phyloP scores from a whole-genome alignment of 2,888 invertebrate species.

The Arge pagana region DNA sequence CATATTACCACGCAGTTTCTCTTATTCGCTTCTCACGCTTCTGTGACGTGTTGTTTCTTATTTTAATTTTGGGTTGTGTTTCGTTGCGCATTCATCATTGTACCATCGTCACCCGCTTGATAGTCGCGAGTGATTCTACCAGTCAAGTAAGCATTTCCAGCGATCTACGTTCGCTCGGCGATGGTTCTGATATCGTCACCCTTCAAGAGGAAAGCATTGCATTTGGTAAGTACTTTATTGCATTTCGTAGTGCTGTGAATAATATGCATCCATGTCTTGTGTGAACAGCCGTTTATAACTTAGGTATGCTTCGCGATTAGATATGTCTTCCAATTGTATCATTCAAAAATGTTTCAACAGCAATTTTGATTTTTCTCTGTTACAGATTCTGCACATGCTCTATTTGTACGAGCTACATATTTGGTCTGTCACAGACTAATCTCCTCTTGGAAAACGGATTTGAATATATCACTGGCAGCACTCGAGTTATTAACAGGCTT shows the following conservation, averaged over 20 bases:
- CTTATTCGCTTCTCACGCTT: constrained; percentile 34
- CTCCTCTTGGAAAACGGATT: constrained; percentile 94
- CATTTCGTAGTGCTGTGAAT: too few relatives aligned
- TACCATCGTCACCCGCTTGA: constrained; percentile 48
- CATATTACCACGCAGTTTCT: constrained; percentile 5
- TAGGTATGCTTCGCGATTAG: constrained; percentile 3
- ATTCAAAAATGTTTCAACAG: background rate
- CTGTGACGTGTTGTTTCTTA: constrained; percentile 32
- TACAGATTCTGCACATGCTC: constrained; percentile 81
- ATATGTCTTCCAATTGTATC: background rate
- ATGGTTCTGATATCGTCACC: constrained; percentile 54
- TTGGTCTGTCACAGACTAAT: constrained; percentile 93
- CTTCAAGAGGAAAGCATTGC: constrained; percentile 56
- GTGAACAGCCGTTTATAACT: constrained; percentile 15
- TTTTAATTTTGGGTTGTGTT: constrained; percentile 49
- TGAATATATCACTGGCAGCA: constrained; percentile 92
- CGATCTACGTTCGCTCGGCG: constrained; percentile 56
- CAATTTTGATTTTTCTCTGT: constrained; percentile 30
- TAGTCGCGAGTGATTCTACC: constrained; percentile 57
- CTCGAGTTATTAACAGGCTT: constrained; percentile 89
- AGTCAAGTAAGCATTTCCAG: constrained; percentile 59
- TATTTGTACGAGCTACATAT: constrained; percentile 91
- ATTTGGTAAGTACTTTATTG: constrained; percentile 52
- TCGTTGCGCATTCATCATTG: constrained; percentile 51
- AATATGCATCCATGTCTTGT: constrained; percentile 31